These are phyloP conservation scores for Rotaria sp. DNA, from an alignment of 2,888 invertebrate genomes.

Conservation along the genomic window DNA sequence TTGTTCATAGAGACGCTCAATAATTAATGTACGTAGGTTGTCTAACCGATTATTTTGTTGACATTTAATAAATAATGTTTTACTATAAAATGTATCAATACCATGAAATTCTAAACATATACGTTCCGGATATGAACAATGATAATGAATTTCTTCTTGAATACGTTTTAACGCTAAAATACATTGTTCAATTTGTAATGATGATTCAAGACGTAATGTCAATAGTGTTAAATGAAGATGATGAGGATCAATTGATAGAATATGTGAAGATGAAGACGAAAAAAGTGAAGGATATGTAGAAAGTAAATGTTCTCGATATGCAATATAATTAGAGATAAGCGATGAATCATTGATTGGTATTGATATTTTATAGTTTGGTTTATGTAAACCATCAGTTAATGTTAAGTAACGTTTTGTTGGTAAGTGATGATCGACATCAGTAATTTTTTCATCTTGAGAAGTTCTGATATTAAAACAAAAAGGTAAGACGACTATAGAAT, in stretches of 20 bases:
- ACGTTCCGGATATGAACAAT: constrained; percentile 25
- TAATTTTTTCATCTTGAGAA: not conserved
- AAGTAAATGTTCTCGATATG: not conserved
- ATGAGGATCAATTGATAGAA: not conserved
- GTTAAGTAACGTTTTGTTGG: not conserved
- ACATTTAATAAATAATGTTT: constrained; percentile 7
- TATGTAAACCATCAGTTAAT: not conserved
- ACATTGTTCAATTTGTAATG: not conserved
- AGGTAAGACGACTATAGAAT: not conserved
- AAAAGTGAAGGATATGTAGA: not conserved
- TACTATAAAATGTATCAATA: constrained; percentile 5
- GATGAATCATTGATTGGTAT: constrained; percentile 27
- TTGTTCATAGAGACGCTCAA: constrained; percentile 2
- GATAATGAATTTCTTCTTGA: constrained; percentile 26
- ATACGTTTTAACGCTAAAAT: not conserved
- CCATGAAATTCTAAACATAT: not conserved
- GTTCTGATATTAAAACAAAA: not conserved
- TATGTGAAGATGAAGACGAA: not conserved
- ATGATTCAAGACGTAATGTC: constrained; percentile 5
- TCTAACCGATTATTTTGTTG: not conserved
- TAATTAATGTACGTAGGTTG: not conserved
- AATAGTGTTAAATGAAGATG: not conserved
- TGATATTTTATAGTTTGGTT: constrained; percentile 2
- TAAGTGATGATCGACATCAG: not conserved
- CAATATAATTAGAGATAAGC: not conserved